A percentile compares a stretch with the other conserved stretches of the same genome.
Conservation (phyloP, 2,888 invertebrate species). For the Strigamia maritima region DNA sequence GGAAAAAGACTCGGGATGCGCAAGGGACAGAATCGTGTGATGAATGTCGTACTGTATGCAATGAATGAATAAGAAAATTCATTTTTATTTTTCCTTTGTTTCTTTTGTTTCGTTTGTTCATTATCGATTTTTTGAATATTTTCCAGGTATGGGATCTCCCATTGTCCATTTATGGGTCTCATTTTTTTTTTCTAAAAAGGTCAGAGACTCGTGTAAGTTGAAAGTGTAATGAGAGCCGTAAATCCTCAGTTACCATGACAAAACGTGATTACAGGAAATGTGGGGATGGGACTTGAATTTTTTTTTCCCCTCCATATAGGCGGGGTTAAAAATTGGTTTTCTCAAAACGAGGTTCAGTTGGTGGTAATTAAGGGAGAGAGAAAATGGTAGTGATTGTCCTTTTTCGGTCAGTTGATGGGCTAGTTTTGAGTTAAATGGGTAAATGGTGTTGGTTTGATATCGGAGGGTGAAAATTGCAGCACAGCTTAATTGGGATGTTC, state of each 20-base stretch:
- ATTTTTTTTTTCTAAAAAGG: neutral
- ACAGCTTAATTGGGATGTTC: constrained; percentile 4
- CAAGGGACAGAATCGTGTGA: neutral
- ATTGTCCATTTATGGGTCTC: neutral
- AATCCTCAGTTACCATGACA: constrained; percentile 11
- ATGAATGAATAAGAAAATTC: neutral
- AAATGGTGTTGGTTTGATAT: neutral
- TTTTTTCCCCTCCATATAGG: neutral
- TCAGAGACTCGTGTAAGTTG: neutral
- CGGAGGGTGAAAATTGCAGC: neutral
- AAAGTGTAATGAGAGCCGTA: constrained; percentile 19
- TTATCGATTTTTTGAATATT: constrained; percentile 1
- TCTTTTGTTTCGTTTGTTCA: neutral
- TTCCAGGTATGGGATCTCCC: neutral
- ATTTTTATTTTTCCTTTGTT: neutral
- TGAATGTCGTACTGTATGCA: neutral
- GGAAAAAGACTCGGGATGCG: neutral
- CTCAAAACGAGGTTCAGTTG: neutral
- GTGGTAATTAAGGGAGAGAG: neutral
- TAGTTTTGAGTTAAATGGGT: neutral
- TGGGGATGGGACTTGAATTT: constrained; percentile 1
- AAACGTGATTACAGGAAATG: constrained; percentile 16
- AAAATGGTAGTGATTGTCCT: neutral
- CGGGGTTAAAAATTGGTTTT: neutral
- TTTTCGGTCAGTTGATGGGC: neutral